Base-by-base conservation (phyloP, 2,797 vertebrate genomes). In the Sebastolobus altivelis region DNA sequence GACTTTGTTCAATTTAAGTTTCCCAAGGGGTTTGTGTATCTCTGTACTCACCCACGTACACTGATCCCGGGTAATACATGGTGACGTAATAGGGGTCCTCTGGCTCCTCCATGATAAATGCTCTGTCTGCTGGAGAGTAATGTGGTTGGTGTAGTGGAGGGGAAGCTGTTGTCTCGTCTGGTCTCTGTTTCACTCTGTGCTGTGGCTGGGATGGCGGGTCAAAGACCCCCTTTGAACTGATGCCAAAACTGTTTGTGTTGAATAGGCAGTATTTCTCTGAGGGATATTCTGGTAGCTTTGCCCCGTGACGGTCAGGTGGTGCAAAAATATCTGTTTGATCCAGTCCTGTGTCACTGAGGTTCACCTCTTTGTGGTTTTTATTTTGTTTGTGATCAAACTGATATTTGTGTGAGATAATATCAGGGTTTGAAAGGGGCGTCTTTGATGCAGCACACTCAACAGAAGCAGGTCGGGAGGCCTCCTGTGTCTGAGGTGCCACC, bases 11-110 rank as follows among this genome's bases (percentile, higher is more conserved):
- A 18, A 43, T 68, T 49, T 25, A 69, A 78, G 38, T 76, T 58
- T 25, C 74, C 8, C 2, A 66, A 60, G 65, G 55, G 25, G n/a
- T 77, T 68, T 78, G 60, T 61, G 38, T 70, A 13, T 73, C 37
- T 80, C 18, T 67, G 80, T 89, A 95, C 94, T 95, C 90, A 95
- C 94, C 94, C 72, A 93, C 88, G 62, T 95, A 94, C 67, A 94
- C 90, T 58, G 93, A 91, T 11, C 90, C 90, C 1, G 93, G 92
- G 83, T 88, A 85, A 75, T 86, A 89, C 86, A 93, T 91, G 70
- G 91, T 92, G 84, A 92, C 83, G 38, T 94, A 94, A 79, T 89
- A 88, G n/a, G 92, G 88, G 65, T 88, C 90, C 43, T 94, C 93
- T 73, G 85, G 72, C 33, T 93, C 87, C 80, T 93, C 88, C 8